A percentile compares a stretch with the other conserved stretches of the same genome.
phyloP scores from a whole-genome alignment of 2,797 vertebrate species.

The Anabas testudineus region DNA sequence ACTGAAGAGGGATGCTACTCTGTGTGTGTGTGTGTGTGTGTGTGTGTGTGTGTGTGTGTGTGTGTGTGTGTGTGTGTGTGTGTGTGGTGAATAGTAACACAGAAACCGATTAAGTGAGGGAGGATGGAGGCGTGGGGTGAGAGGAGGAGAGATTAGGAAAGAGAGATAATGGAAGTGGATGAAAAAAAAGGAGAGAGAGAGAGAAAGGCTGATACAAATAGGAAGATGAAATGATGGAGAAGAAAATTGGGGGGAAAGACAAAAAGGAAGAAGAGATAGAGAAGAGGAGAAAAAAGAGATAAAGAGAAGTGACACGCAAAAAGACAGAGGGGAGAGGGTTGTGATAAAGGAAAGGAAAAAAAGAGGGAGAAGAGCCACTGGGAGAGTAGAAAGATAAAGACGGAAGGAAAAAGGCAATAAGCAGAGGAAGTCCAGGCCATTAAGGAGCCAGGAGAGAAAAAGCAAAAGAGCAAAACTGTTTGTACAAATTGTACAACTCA shows the following conservation, averaged over 20 bases:
- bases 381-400: constrained; percentile 44
- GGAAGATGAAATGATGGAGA: constrained; percentile 9
- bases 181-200: constrained; percentile 30
- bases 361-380: constrained; percentile 10
- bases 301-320: constrained; percentile 25
- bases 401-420: constrained; percentile 45
- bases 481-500: constrained; percentile 33
- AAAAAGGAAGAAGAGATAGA: constrained; percentile 1
- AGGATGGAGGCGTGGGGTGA: constrained; percentile 43
- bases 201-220: neutral
- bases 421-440: constrained; percentile 31
- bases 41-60: constrained; percentile 16
- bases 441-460: constrained; percentile 37
- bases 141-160: constrained; percentile 34
- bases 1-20: constrained; percentile 53
- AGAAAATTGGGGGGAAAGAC: neutral
- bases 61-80: constrained; percentile 7
- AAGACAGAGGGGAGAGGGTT: constrained; percentile 17
- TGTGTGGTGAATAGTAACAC: constrained; percentile 57
- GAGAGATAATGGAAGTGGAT: constrained; percentile 56
- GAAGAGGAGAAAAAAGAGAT: constrained; percentile 13
- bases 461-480: constrained; percentile 37
- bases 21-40: constrained; percentile 39
- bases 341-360: constrained; percentile 23
- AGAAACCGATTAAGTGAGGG: constrained; percentile 65